phyloP scores from a whole-genome alignment of 2,113 vertebrate genomes.

The Lampris incognitus region DNA sequence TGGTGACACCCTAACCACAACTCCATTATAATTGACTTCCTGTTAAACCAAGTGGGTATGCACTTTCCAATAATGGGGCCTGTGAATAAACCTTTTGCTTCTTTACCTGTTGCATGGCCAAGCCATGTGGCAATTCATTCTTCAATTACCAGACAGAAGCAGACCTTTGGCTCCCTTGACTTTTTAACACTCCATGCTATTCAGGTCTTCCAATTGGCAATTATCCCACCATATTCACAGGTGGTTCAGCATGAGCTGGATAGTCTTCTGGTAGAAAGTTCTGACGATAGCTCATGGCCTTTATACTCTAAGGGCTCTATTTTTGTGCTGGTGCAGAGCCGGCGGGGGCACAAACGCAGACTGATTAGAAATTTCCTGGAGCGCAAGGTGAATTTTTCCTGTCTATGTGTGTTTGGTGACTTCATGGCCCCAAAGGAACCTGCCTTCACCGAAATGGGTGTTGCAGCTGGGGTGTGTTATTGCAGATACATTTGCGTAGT shows the following conservation, averaged over 20 bases:
- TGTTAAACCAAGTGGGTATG: conserved; percentile 66
- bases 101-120: conserved; percentile 60
- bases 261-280: conserved; percentile 58
- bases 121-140: conserved; percentile 67
- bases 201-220: conserved; percentile 67
- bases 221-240: conserved; percentile 75
- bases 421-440: no score
- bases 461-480: no score
- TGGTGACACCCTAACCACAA: conserved; percentile 67
- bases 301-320: conserved; percentile 36
- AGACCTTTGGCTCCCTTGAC: conserved; percentile 58
- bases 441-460: no score
- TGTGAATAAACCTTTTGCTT: conserved; percentile 69
- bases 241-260: conserved; percentile 74
- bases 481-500: no score
- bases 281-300: conserved; percentile 57
- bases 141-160: conserved; percentile 64
- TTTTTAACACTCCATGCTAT: conserved; percentile 71
- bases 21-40: conserved; percentile 71
- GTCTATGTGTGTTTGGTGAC: no score
- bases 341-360: no score
- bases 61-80: conserved; percentile 52
- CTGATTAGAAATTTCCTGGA: no score
- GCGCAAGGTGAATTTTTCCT: no score
- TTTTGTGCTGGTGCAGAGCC: no score